A percentile compares a stretch with the other conserved stretches of the same genome.
phyloP scores from a whole-genome alignment of 2,888 invertebrate genomes.

The Oscheius onirici region DNA sequence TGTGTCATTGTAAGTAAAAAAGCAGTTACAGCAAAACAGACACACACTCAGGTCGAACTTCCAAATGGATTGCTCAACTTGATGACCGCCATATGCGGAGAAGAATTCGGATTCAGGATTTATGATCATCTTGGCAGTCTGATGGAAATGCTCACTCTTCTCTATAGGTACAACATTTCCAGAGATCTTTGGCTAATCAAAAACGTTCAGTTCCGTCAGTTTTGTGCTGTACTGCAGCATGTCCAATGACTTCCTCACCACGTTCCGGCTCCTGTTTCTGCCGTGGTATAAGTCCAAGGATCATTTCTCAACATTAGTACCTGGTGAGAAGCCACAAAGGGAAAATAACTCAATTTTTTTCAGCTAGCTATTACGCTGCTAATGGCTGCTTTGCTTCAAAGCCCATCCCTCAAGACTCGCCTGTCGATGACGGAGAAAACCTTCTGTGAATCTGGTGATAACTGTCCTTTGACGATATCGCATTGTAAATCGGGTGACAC shows the following conservation, averaged over 20 bases:
- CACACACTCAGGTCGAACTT: slow-evolving; percentile 57
- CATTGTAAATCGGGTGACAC: too few relatives aligned
- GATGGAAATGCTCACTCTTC: slow-evolving; percentile 65
- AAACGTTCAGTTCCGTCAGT: slow-evolving; percentile 55
- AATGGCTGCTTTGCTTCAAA: neutral
- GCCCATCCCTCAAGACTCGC: neutral
- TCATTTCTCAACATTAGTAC: slow-evolving; percentile 7
- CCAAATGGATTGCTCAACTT: slow-evolving; percentile 63
- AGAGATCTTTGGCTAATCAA: neutral
- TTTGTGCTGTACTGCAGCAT: slow-evolving; percentile 65
- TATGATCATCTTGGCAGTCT: slow-evolving; percentile 63
- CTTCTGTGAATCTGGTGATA: slow-evolving; percentile 3
- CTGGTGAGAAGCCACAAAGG: neutral
- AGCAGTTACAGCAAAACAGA: neutral
- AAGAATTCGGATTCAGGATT: slow-evolving; percentile 54
- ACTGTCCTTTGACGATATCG: too few relatives aligned
- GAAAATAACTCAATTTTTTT: neutral
- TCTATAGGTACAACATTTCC: slow-evolving; percentile 43
- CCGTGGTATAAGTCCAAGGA: slow-evolving; percentile 43
- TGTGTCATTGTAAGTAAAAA: slow-evolving; percentile 52
- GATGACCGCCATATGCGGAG: slow-evolving; percentile 58
- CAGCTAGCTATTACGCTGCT: slow-evolving; percentile 22
- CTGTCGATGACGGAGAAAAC: slow-evolving; percentile 19
- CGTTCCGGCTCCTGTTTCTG: slow-evolving; percentile 57
- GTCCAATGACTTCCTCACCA: slow-evolving; percentile 59